Base-by-base conservation (phyloP, 2,113 vertebrate species). In the Pipa parva region DNA sequence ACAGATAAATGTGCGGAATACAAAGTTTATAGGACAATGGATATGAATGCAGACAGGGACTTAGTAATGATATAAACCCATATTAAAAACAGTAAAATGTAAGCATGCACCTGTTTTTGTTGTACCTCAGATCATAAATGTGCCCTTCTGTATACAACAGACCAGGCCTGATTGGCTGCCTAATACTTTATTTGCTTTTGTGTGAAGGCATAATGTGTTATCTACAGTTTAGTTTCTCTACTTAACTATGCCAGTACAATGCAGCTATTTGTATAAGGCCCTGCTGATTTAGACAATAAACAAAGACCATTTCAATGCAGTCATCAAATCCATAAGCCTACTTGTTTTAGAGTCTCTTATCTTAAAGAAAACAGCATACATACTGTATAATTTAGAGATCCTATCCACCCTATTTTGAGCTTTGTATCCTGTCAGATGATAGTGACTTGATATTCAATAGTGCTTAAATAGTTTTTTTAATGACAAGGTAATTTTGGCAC, bases 181-280 rank as follows among this genome's bases (percentile, higher is more conserved):
- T 18, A 46, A 46, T 46, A 46, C 18, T 17, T 1, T 5, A 46
- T 20, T 46, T 17, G 42, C 7, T 4, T 46, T 46, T 46, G 1
- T 1, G 42, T n/a, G 18, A 46, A 46, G 33, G 42, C 18, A 46
- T 46, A n/a, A 18, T 7, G 42, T 46, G 42, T 46, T 46, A 46
- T 17, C 42, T 18, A 20, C 42, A 18, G 7, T 46, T 46, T 15
- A 18, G 13, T 7, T 46, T 7, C 18, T 46, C 18, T 46, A 46
- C 42, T 20, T 36, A 36, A 36, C 10, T 17, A 46, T 48, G 42
- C 60, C 71, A 67, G 76, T 71, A 74, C 58, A 75, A 72, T 64
- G 68, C 68, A 69, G 72, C 26, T 45, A 52, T 71, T 76, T 73
- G 75, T 75, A 49, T 76, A 78, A 78, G 71, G 12, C 76, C 73